Evolutionary conservation across 2,797 vertebrate genomes (phyloP).

Genomic region (Passerculus sandwichensis): DNA sequence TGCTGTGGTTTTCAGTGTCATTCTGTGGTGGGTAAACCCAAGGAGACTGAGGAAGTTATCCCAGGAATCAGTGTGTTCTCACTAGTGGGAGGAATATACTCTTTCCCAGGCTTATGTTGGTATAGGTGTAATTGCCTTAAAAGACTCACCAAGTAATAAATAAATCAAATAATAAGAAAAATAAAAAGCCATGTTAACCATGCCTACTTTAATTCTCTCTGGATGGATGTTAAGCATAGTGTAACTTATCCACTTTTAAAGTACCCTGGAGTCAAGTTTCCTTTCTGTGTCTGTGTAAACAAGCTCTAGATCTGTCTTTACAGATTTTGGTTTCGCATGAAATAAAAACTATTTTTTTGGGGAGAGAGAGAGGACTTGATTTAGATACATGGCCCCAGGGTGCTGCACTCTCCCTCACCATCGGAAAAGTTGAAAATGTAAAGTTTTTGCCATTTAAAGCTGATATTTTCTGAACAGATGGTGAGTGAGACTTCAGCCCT

Average conservation of each 20-base stretch:
- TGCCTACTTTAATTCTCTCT: background rate
- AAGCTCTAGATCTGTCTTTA: background rate
- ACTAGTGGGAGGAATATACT: background rate
- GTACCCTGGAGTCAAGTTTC: background rate
- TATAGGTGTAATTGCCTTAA: background rate
- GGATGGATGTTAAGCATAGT: background rate
- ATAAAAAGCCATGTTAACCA: background rate
- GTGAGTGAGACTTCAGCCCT: slow-evolving; percentile 12
- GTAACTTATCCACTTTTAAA: background rate
- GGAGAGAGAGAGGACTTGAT: background rate
- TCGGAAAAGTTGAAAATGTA: background rate
- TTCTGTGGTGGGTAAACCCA: background rate
- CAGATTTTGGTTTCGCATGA: background rate
- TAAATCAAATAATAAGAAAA: background rate
- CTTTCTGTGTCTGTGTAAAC: background rate
- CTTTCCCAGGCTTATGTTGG: background rate
- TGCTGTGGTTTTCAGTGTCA: background rate
- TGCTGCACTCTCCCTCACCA: background rate
- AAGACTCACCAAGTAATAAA: background rate
- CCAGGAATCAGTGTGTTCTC: background rate
- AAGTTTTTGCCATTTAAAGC: slow-evolving; percentile 12
- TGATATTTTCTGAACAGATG: slow-evolving; percentile 29
- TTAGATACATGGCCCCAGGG: background rate
- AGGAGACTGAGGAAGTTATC: background rate
- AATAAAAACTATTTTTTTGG: background rate